Percentiles rank a stretch among this genome's conserved stretches.
phyloP scores from a whole-genome alignment of 2,888 invertebrate genomes.

The Meta bourneti region DNA sequence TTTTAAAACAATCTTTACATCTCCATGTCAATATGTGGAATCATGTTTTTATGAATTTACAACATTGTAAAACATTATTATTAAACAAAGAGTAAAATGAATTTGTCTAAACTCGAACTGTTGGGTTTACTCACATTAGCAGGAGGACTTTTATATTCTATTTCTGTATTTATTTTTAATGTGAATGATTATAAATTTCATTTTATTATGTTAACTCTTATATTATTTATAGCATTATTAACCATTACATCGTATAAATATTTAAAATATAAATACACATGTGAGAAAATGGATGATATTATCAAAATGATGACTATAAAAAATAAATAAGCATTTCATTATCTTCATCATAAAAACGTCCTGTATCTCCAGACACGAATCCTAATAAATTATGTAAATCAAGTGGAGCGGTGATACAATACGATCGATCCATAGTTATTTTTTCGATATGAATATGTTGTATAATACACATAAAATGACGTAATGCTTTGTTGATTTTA shows the following conservation, averaged over 20 bases:
- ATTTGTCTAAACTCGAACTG: slow-evolving; percentile 7
- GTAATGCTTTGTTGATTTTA: not conserved
- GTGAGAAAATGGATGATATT: slow-evolving; percentile 45
- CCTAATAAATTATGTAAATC: slow-evolving; percentile 13
- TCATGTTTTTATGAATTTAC: slow-evolving; percentile 23
- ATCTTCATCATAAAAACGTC: not conserved
- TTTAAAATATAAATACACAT: slow-evolving; percentile 42
- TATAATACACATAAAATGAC: slow-evolving; percentile 13
- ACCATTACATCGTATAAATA: slow-evolving; percentile 29
- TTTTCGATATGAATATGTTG: slow-evolving; percentile 13
- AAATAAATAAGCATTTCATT: slow-evolving; percentile 27
- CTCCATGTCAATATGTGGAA: slow-evolving; percentile 14
- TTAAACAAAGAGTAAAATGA: slow-evolving; percentile 5
- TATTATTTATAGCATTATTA: slow-evolving; percentile 31
- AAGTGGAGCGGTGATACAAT: not conserved
- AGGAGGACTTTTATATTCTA: slow-evolving; percentile 26
- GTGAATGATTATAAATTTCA: slow-evolving; percentile 11
- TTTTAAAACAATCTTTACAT: slow-evolving; percentile 27
- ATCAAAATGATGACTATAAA: slow-evolving; percentile 35
- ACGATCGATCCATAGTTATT: not conserved
- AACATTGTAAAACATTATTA: not conserved
- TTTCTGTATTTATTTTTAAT: slow-evolving; percentile 28
- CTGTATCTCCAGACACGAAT: not conserved
- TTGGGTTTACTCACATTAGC: slow-evolving; percentile 13
- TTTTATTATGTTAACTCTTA: slow-evolving; percentile 24